phyloP scores from a whole-genome alignment of 2,888 invertebrate species.

The Eupithecia centaureata region DNA sequence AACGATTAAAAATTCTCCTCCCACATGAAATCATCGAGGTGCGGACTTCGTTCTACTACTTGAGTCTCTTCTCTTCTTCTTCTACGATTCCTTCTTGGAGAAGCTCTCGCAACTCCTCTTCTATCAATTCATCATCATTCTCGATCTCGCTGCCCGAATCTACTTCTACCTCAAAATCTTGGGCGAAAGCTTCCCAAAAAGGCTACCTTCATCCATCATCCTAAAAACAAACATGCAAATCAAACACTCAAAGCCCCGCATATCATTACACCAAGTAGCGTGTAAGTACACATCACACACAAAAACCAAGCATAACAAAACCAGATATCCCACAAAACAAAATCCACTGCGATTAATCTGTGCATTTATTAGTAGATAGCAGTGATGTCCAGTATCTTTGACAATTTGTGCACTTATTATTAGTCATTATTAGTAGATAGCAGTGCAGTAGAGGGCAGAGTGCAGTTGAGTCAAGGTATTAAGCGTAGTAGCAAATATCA shows the following conservation, averaged over 20 bases:
- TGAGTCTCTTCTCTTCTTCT: not conserved
- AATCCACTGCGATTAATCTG: not conserved
- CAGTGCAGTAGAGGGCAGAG: not conserved
- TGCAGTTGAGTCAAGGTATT: not conserved
- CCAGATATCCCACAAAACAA: not conserved
- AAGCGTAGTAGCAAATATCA: not conserved
- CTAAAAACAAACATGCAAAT: constrained; percentile 7
- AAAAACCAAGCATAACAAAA: constrained; percentile 4
- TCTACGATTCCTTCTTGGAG: not conserved
- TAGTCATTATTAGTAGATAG: no score
- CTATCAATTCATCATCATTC: not conserved
- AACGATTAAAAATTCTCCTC: not conserved
- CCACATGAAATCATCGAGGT: not conserved
- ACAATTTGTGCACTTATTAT: not conserved
- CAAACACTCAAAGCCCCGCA: constrained; percentile 2
- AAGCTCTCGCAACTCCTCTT: not conserved
- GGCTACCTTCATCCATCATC: constrained; percentile 3
- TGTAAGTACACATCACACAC: not conserved
- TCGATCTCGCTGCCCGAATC: not conserved
- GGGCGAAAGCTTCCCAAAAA: not conserved
- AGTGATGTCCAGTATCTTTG: not conserved
- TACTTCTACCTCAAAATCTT: not conserved
- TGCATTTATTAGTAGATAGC: not conserved
- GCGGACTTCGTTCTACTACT: not conserved
- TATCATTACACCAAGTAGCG: not conserved